These are phyloP conservation scores for Eudemis profundana DNA, from an alignment of 2,888 invertebrate genomes.

Conservation along the genomic window DNA sequence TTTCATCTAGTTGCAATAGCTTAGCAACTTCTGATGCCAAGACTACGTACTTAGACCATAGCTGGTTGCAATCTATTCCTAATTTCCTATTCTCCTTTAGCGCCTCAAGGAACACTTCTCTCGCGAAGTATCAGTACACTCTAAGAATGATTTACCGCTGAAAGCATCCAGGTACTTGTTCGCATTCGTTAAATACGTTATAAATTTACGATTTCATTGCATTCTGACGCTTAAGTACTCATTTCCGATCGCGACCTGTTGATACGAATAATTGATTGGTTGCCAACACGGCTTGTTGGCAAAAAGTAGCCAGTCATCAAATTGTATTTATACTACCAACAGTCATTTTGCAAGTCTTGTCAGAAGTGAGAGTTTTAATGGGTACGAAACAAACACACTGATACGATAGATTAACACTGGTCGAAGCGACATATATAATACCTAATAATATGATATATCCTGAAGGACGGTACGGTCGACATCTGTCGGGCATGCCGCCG, in stretches of 20 bases:
- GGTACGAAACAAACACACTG: too few species aligned
- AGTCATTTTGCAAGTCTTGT: background rate
- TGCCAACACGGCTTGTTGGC: constrained; percentile 54
- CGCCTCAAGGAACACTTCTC: background rate
- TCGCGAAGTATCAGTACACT: background rate
- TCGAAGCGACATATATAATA: too few species aligned
- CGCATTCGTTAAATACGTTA: constrained; percentile 1
- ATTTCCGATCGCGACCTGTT: constrained; percentile 26
- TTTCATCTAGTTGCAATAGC: too few species aligned
- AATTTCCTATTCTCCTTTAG: background rate
- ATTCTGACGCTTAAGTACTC: constrained; percentile 19
- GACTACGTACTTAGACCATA: too few species aligned
- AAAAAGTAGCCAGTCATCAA: constrained; percentile 46
- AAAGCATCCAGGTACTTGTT: background rate
- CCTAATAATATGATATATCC: too few species aligned
- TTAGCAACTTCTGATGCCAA: too few species aligned
- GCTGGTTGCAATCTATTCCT: too few species aligned
- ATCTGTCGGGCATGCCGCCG: too few species aligned
- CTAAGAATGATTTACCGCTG: background rate
- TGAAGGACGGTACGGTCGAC: too few species aligned
- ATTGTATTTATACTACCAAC: constrained; percentile 7
- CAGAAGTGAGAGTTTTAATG: too few species aligned
- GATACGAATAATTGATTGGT: constrained; percentile 50
- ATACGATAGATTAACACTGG: too few species aligned
- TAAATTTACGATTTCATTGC: constrained; percentile 25